These are phyloP conservation scores for Amitus sp. DNA, from an alignment of 2,888 invertebrate genomes.

Conservation along the genomic window DNA sequence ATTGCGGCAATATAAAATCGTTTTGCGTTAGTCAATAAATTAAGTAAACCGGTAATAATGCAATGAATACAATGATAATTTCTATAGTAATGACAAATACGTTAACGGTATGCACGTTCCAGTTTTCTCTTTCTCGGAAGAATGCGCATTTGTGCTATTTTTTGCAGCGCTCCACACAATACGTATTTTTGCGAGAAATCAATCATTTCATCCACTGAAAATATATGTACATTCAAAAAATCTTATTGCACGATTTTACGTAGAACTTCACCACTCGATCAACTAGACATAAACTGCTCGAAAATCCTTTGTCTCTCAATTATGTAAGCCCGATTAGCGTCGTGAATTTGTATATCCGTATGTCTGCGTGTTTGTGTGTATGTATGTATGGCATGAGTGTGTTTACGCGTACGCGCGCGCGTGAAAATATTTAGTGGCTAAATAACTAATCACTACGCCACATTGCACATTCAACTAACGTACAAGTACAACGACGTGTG, in stretches of 20 bases:
- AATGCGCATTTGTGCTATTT: slow-evolving; percentile 24
- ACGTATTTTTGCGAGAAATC: slow-evolving; percentile 10
- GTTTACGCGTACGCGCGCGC: slow-evolving; percentile 31
- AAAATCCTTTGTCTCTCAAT: too few species aligned
- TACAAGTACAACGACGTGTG: slow-evolving; percentile 62
- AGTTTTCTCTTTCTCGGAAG: slow-evolving; percentile 24
- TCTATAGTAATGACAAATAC: slow-evolving; percentile 52
- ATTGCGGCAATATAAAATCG: slow-evolving; percentile 56
- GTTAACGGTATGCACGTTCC: slow-evolving; percentile 48
- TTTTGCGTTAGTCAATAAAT: slow-evolving; percentile 59
- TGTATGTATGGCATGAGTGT: slow-evolving; percentile 31
- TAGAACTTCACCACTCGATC: not conserved
- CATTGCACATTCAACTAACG: slow-evolving; percentile 61
- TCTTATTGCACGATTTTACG: not conserved
- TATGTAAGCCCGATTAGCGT: too few species aligned
- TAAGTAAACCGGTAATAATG: slow-evolving; percentile 57
- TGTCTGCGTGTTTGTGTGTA: too few species aligned
- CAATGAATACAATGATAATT: slow-evolving; percentile 43
- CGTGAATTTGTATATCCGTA: too few species aligned
- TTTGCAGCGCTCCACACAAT: slow-evolving; percentile 24
- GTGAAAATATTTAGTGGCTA: slow-evolving; percentile 39
- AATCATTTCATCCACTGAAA: not conserved
- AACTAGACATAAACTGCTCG: too few species aligned
- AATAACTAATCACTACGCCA: slow-evolving; percentile 59
- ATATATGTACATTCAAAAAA: not conserved